Evolutionary conservation across 2,888 invertebrate species (phyloP), one percentile per base, ranked within the genome.

Genomic region (Ellobium chinense): DNA sequence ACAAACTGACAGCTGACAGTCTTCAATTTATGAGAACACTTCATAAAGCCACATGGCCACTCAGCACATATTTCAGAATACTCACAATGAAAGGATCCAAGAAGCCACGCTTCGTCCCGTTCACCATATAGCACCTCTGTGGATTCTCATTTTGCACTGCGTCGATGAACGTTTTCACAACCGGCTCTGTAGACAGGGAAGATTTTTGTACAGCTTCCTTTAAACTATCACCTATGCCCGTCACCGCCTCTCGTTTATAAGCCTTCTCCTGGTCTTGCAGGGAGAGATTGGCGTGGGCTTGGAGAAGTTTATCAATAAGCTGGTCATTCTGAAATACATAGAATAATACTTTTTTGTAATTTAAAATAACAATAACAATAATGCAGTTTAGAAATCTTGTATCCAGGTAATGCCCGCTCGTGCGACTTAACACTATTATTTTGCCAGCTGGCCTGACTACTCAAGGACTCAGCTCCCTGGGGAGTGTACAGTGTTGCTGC

Each of bases 121-220:
- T 86, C 1, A 89, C 86, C 5, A 88, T 83, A 78, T 89, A 89
- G 56, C 88, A 81, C 62, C 83, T 79, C 34, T 69, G 70, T 7
- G 90, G 90, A 3, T 68, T 73, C 0, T 60, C 62, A 63, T 81
- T 87, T 2, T 84, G 73, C 85, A 89, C 84, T 7, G 88, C 87
- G 79, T 89, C 87, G n/a, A 89, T 80, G 24, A 88, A 87, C 14
- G 88, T 78, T 7, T 68, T 85, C 1, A 79, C 84, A 9, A 85
- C 82, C 2, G 81, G 81, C 14, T 82, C 76, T 56, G 68, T 46
- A 29, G 73, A 36, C 12, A 80, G 77, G 46, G 84, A 62, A 1
- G 85, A 84, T 0, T 74, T 36, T 12, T 75, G 70, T 1, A 78
- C 66, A 9, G 76, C 80, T 74, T 70, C 83, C 80, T 58, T 75